Evolutionary conservation across 2,113 vertebrate genomes (phyloP).

Genomic region (Gallinago jamesoni): DNA sequence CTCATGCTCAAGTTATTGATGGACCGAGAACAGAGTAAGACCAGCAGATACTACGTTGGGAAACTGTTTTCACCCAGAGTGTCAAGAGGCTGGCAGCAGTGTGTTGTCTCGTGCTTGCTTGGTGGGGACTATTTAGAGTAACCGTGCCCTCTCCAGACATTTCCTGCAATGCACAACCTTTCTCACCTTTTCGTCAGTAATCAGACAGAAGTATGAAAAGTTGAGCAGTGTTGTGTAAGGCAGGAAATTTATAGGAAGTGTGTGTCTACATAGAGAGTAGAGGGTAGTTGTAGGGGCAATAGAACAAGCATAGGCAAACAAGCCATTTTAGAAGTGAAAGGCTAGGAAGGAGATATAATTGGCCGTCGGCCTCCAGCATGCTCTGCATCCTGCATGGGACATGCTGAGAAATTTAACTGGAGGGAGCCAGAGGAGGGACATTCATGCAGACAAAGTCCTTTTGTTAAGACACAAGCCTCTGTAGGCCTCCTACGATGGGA

Average conservation of each 20-base stretch:
- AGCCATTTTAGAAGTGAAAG: not conserved
- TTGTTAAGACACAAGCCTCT: not conserved
- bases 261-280: not conserved
- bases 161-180: not conserved
- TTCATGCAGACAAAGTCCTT: not conserved
- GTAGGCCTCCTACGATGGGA: not conserved
- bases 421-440: not conserved
- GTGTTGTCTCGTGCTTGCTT: not conserved
- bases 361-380: not conserved
- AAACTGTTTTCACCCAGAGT: not conserved
- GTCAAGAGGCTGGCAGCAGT: not conserved
- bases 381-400: not conserved
- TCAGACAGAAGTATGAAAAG: not conserved
- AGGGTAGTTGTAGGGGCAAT: not conserved
- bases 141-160: not conserved
- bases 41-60: not conserved
- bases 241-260: not conserved
- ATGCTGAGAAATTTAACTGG: not conserved
- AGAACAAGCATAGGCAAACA: not conserved
- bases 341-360: not conserved
- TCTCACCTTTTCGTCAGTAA: not conserved
- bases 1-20: not conserved
- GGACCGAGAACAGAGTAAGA: not conserved
- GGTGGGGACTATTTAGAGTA: not conserved
- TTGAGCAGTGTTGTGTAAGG: fast-evolving